A percentile compares a stretch with the other conserved stretches of the same genome.
Evolutionary conservation across 2,888 invertebrate genomes (phyloP).

Genomic region (Conops quadrifasciatus): DNA sequence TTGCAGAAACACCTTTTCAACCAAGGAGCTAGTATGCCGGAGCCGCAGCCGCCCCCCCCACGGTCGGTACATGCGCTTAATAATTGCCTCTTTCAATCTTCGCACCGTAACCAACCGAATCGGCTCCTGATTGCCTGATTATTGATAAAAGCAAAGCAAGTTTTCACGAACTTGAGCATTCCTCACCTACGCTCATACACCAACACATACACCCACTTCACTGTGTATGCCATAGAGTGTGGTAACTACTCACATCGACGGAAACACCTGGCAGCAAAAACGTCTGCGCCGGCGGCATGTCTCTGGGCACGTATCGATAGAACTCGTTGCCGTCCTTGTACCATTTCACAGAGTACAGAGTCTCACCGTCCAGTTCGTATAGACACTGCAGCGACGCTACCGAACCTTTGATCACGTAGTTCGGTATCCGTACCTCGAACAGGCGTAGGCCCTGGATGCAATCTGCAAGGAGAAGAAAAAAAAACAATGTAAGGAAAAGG

Average conservation of each 20-base stretch:
- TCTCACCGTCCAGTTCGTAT: constrained; percentile 83
- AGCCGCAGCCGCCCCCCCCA: too few relatives aligned
- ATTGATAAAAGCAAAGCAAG: background rate
- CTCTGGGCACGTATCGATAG: constrained; percentile 85
- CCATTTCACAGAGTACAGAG: constrained; percentile 90
- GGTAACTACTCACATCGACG: constrained; percentile 82
- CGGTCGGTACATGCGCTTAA: constrained; percentile 12
- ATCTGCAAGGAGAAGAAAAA: constrained; percentile 56
- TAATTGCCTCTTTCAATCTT: constrained; percentile 28
- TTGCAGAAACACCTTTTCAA: background rate
- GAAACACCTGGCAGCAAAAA: constrained; percentile 82
- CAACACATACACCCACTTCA: background rate
- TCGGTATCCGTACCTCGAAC: constrained; percentile 81
- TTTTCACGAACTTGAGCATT: background rate
- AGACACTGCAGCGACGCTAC: constrained; percentile 81
- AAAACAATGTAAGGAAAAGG: too few relatives aligned
- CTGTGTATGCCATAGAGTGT: background rate
- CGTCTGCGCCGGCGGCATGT: constrained; percentile 80
- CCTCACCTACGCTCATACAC: background rate
- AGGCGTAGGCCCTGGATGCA: constrained; percentile 72
- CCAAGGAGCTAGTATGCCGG: too few relatives aligned
- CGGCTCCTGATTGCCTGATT: constrained; percentile 20
- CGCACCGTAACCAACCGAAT: constrained; percentile 20
- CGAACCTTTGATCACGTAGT: constrained; percentile 81
- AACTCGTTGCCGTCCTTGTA: constrained; percentile 91